Base-by-base conservation (phyloP, 2,113 vertebrate genomes). In the Glareola pratincola region DNA sequence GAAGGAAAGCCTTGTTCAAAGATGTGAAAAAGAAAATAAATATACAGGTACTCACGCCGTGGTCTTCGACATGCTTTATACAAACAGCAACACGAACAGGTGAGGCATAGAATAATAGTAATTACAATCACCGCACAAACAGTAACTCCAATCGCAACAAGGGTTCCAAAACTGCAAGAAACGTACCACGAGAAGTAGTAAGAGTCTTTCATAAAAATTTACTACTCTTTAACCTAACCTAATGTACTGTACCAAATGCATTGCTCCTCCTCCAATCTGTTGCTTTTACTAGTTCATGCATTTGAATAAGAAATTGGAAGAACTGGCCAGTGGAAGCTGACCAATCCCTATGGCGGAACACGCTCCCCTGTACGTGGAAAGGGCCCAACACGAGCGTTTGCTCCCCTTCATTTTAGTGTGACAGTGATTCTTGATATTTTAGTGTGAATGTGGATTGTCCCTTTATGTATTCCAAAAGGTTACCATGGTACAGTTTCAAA, bases 31-130 rank as follows among this genome's bases (percentile, higher is more conserved):
- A 92, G 15, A 48, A 59, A 75, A 30, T 17, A 54, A 62, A 59
- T 27, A 19, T 3, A 41, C 21, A 77, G 63, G 39, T 89, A 97
- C 99, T 99, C 98, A 99, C 99, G 99, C 37, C 78, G 97, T 3
- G 97, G 98, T 45, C 92, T 98, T 83, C 99, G 95, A 93, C 99
- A 99, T 77, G 98, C 97, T 96, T 99, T 99, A 97, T 99, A 99
- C 67, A 99, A 82, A 93, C 98, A 99, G 97, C 99, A 99, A 97
- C 99, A 99, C 9, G 99, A 99, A 20, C 99, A 99, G 29, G 99
- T 98, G 74, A 99, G 99, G 97, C 99, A 99, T 94, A 98, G 87
- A 91, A 99, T 91, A 95, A 99, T 26, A 80, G 98, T 94, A 60
- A 98, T 34, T 2, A 99, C 5, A 59, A 96, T 10, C 54, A 98